A percentile compares a stretch with the other conserved stretches of the same genome.
Evolutionary conservation across 2,888 invertebrate genomes (phyloP).

Genomic region (Dastarcus helophoroides): DNA sequence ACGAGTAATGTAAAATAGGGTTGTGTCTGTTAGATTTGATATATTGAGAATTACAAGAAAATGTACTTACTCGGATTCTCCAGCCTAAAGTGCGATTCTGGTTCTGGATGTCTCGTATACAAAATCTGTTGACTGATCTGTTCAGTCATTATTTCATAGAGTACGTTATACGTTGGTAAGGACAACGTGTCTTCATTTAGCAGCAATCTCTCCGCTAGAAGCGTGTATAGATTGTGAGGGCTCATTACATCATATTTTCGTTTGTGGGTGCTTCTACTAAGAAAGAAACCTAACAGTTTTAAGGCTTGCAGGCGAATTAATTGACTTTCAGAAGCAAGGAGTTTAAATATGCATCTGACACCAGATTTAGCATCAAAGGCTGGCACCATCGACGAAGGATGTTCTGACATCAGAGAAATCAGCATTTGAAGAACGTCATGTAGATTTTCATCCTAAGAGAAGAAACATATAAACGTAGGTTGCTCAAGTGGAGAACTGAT

Average conservation of each 20-base stretch:
- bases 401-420: conserved; percentile 95
- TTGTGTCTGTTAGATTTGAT: no score
- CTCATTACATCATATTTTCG: conserved; percentile 99
- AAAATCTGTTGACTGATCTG: conserved; percentile 91
- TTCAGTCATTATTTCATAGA: conserved; percentile 97
- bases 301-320: conserved; percentile 90
- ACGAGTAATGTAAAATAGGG: no score
- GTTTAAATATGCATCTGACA: conserved; percentile 91
- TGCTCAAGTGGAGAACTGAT: background rate
- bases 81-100: conserved; percentile 85
- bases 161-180: conserved; percentile 93
- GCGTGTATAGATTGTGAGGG: conserved; percentile 94
- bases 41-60: no score
- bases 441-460: conserved; percentile 83
- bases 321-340: conserved; percentile 92
- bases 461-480: no score
- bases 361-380: conserved; percentile 97
- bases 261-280: conserved; percentile 96
- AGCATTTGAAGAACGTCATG: conserved; percentile 96
- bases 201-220: conserved; percentile 85
- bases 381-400: conserved; percentile 98
- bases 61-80: conserved; percentile 90
- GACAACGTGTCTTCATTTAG: conserved; percentile 82
- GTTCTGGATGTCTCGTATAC: conserved; percentile 88
- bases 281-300: conserved; percentile 93